A percentile compares a stretch with the other conserved stretches of the same genome.
Evolutionary conservation across 1,140 invertebrate species (phyloP).

Genomic region (Aphidius ervi): DNA sequence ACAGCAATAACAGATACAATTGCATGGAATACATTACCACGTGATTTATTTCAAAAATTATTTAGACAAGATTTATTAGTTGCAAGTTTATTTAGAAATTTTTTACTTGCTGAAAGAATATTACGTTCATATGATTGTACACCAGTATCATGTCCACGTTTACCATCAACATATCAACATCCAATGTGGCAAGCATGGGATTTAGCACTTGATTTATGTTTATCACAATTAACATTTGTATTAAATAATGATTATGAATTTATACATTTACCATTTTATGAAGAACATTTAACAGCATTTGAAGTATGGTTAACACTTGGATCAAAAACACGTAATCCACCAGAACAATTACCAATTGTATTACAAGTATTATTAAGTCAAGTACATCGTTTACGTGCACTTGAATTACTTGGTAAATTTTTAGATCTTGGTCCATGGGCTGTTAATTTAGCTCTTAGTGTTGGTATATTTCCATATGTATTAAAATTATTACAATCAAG

Average conservation of each 20-base stretch:
- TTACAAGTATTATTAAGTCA: conserved; percentile 96
- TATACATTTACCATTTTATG: conserved; percentile 88
- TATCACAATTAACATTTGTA: conserved; percentile 82
- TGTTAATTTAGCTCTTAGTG: conserved; percentile 90
- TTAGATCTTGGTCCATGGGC: conserved; percentile 96
- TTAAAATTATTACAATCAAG: conserved; percentile 92
- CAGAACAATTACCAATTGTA: conserved; percentile 96
- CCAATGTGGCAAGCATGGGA: conserved; percentile 98
- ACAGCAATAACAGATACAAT: conserved; percentile 99
- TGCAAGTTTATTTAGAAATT: conserved; percentile 96
- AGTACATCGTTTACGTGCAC: conserved; percentile 89
- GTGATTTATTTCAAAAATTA: conserved; percentile 92
- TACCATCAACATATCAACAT: conserved; percentile 85
- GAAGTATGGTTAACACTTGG: conserved; percentile 90
- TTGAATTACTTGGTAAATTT: conserved; percentile 93
- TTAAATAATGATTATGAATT: conserved; percentile 64
- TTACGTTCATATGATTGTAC: conserved; percentile 95
- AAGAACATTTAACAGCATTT: conserved; percentile 98
- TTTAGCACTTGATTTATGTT: conserved; percentile 87
- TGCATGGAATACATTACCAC: conserved; percentile 94
- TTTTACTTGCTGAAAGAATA: conserved; percentile 92
- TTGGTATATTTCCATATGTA: conserved; percentile 99
- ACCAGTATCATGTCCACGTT: conserved; percentile 83
- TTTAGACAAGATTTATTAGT: conserved; percentile 98
- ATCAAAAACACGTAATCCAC: conserved; percentile 72